Base-by-base conservation (phyloP, 2,797 vertebrate species). In the Mus minutoides region DNA sequence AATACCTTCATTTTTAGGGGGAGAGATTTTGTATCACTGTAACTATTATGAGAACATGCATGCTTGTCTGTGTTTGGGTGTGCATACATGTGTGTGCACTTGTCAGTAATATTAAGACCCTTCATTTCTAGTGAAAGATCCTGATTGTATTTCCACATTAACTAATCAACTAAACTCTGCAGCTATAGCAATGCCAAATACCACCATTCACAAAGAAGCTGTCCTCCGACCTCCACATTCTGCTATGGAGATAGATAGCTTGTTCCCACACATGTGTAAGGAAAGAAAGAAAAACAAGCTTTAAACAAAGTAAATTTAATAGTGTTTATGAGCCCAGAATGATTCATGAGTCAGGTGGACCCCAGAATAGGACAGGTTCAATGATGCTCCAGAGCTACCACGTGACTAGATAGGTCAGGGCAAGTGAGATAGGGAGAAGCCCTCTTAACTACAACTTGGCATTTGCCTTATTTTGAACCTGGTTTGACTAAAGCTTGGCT, bases 91-190 rank as follows among this genome's bases (percentile, higher is more conserved):
- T 58, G 13, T 58, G 54, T 58, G 21, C n/a, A 37, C 22, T 56
- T 86, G 92, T 90, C 69, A 71, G 2, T 90, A 73, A 69, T 94
- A 64, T 90, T 84, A 77, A 49, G 78, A 16, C 75, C 87, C 88
- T 43, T 14, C 46, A 79, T 80, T 89, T 92, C 85, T 89, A 69
- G 54, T 56, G 71, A 89, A 92, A 71, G 14, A 26, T 56, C 31
- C 29, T 56, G 4, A 6, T 64, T 46, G 17, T 58, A 26, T 86
- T 86, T 90, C 12, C 26, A 22, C 52, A 31, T 94, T 95, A 87
- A 60, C 54, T 95, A 82, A 82, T 54, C 80, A 60, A 46, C 40
- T 80, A 29, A 78, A 34, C 24, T 80, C 46, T 49, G 12, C 24
- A 86, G 56, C 54, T 60, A 60, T 62, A 43, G 24, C 58, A 43